Evolutionary conservation across 2,888 invertebrate species (phyloP).

Genomic region (Anthophora plumipes): DNA sequence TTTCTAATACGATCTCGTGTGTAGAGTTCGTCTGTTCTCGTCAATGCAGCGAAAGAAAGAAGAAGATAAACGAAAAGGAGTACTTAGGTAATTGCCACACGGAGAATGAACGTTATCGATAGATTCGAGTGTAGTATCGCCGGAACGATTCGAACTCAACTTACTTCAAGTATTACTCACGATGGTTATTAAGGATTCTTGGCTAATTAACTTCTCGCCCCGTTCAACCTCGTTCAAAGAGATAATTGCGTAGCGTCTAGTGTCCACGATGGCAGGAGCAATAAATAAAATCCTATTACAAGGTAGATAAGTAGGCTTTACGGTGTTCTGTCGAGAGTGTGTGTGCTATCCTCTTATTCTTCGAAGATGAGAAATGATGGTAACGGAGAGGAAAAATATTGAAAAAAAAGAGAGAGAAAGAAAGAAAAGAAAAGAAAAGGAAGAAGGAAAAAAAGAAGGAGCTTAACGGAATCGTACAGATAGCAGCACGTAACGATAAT

Average conservation of each 20-base stretch:
- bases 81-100: neutral
- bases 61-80: too few relatives aligned
- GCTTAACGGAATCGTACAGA: neutral
- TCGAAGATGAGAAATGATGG: neutral
- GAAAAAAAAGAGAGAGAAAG: too few relatives aligned
- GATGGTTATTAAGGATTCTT: neutral
- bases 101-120: neutral
- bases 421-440: too few relatives aligned
- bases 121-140: slow-evolving; percentile 7
- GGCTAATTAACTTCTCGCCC: slow-evolving; percentile 16
- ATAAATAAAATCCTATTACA: slow-evolving; percentile 33
- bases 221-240: neutral
- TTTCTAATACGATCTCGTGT: too few relatives aligned
- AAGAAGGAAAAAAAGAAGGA: neutral
- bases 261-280: neutral
- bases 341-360: neutral
- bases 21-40: too few relatives aligned
- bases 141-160: neutral
- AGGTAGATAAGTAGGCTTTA: neutral
- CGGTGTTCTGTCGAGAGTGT: neutral
- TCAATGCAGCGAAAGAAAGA: too few relatives aligned
- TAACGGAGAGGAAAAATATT: neutral
- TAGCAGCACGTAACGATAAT: too few relatives aligned
- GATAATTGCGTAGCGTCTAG: neutral
- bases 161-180: neutral